A percentile compares a stretch with the other conserved stretches of the same genome.
Conservation (phyloP, 2,113 vertebrate genomes). For the Microtus ochrogaster region DNA sequence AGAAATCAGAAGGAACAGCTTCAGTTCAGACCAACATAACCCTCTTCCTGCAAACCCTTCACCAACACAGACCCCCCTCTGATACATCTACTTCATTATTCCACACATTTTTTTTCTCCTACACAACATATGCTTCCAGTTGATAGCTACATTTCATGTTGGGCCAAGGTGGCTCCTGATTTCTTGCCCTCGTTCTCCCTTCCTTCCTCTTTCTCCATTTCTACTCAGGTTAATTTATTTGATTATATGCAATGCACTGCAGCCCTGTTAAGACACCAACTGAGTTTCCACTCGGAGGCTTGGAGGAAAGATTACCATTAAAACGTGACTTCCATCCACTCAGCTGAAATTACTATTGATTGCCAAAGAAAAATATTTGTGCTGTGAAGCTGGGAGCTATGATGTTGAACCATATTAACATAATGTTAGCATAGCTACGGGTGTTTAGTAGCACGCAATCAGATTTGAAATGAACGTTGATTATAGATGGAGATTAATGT, state of each 20-base stretch:
- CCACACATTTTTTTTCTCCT: constrained; percentile 55
- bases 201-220: constrained; percentile 69
- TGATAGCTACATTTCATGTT: constrained; percentile 84
- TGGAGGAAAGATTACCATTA: constrained; percentile 90
- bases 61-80: neutral
- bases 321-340: constrained; percentile 92
- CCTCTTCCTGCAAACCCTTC: constrained; percentile 50
- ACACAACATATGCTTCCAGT: constrained; percentile 82
- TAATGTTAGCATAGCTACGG: constrained; percentile 91
- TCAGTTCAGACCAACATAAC: neutral
- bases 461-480: constrained; percentile 93
- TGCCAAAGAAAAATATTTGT: constrained; percentile 93
- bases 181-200: constrained; percentile 80
- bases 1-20: constrained; percentile 76
- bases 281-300: constrained; percentile 89
- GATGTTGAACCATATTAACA: constrained; percentile 92
- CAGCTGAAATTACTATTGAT: constrained; percentile 94
- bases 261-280: constrained; percentile 88
- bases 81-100: neutral
- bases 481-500: constrained; percentile 97
- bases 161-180: constrained; percentile 78
- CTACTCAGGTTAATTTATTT: constrained; percentile 91
- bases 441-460: constrained; percentile 91
- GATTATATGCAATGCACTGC: constrained; percentile 85
- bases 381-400: constrained; percentile 91